A percentile compares a stretch with the other conserved stretches of the same genome.
These are phyloP conservation scores for Labeo catla DNA, from an alignment of 2,113 vertebrate genomes.

Conservation along the genomic window DNA sequence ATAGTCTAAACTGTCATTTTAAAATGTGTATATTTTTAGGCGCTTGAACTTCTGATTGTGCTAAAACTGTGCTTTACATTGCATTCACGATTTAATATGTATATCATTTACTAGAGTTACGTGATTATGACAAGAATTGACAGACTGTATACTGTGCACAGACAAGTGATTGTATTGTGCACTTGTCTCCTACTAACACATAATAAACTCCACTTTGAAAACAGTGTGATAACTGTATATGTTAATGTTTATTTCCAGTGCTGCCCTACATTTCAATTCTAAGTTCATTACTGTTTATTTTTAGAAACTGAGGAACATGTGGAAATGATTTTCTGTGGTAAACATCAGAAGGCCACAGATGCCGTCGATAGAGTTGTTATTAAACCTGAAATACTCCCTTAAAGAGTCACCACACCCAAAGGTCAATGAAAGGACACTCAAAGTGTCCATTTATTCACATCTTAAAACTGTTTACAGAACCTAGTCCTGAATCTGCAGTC, in stretches of 20 bases:
- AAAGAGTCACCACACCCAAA: background rate
- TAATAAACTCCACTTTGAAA: background rate
- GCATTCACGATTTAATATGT: background rate
- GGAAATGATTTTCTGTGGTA: background rate
- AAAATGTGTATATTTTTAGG: background rate
- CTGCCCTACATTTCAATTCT: background rate
- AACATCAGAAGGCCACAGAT: conserved; percentile 2
- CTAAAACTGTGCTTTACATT: background rate
- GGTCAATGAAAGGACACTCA: background rate
- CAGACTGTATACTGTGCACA: background rate
- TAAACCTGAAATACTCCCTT: background rate
- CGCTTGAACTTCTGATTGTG: background rate
- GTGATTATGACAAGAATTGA: background rate
- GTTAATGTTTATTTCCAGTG: background rate
- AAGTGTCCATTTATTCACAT: background rate
- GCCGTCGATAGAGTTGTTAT: background rate
- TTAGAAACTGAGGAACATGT: background rate
- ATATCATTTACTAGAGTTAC: background rate
- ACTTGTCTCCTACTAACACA: background rate
- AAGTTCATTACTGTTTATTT: background rate
- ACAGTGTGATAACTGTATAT: background rate
- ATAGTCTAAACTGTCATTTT: background rate
- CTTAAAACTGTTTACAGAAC: background rate
- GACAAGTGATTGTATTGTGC: background rate
- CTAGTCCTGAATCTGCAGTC: background rate